These are phyloP conservation scores for Drosophila persimilis DNA, from an alignment of 1,140 invertebrate genomes.

Conservation along the genomic window DNA sequence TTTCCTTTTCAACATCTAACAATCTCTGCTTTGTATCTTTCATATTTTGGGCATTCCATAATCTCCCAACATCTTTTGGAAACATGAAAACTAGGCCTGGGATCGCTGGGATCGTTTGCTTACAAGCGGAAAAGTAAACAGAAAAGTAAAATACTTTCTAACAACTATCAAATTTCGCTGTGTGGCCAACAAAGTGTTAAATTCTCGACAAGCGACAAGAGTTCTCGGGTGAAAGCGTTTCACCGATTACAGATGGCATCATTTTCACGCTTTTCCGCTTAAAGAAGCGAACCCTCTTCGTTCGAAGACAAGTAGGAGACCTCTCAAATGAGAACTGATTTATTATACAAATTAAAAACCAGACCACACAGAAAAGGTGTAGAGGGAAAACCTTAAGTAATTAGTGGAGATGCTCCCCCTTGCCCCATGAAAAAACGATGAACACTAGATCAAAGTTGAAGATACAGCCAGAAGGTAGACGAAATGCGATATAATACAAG, in stretches of 20 bases:
- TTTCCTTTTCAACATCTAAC: background rate
- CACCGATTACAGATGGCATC: slow-evolving; percentile 66
- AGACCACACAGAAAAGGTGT: slow-evolving; percentile 20
- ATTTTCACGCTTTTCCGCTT: slow-evolving; percentile 78
- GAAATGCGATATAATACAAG: slow-evolving; percentile 75
- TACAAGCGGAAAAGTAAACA: slow-evolving; percentile 15
- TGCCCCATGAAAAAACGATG: slow-evolving; percentile 35
- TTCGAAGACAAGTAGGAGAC: slow-evolving; percentile 8
- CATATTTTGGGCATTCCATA: slow-evolving; percentile 19
- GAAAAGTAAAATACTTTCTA: slow-evolving; percentile 57
- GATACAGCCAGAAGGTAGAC: slow-evolving; percentile 48
- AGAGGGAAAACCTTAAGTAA: slow-evolving; percentile 66
- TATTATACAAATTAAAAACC: slow-evolving; percentile 78
- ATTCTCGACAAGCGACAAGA: slow-evolving; percentile 70
- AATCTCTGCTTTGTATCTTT: background rate
- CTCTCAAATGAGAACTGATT: slow-evolving; percentile 67
- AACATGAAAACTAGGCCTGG: background rate
- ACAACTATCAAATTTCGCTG: slow-evolving; percentile 70
- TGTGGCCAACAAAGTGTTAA: slow-evolving; percentile 59
- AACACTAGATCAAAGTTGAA: slow-evolving; percentile 67
- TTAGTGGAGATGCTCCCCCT: slow-evolving; percentile 59
- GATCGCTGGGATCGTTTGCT: background rate
- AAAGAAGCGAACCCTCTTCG: slow-evolving; percentile 18
- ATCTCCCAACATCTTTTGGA: slow-evolving; percentile 31
- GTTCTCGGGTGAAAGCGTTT: slow-evolving; percentile 66